Evolutionary conservation across 2,113 vertebrate species (phyloP), one percentile per base, ranked within the genome.

Genomic region (Pseudopodoces humilis): DNA sequence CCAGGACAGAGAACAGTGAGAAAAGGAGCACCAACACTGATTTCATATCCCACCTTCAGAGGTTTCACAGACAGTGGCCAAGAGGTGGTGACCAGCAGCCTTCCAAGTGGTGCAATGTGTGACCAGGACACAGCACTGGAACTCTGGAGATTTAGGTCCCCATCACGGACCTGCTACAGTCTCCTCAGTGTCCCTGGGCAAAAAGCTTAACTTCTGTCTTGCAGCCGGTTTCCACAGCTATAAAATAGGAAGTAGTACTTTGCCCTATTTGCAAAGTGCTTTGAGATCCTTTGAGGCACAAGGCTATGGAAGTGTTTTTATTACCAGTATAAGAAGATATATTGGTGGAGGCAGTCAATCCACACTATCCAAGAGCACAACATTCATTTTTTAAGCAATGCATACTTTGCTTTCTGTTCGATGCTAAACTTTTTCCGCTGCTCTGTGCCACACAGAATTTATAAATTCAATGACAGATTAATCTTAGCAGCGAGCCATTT

Each of bases 381-480:
- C 47, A 46, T 70, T 80, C 86, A 90, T 93, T 92, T 96, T 92
- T 93, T 79, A 96, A 91, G 92, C 90, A 91, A 93, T 68, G 49
- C 68, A 81, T 68, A 70, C 86, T 95, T 93, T 92, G 71, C 90
- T 92, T 92, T 89, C 88, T 95, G 81, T 79, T 90, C 67, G 25
- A 88, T 95, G 94, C 91, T 95, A 95, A 94, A 94, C 90, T 94
- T 96, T 96, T 95, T 87, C 88, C 1, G 3, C 65, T 52, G 94
- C 78, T 93, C 79, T 94, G 74, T 93, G 81, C 95, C 92, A 96
- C 90, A 74, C 56, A 93, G 86, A 97, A 96, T 95, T 95, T 96
- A 96, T 97, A 97, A 97, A 95, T 96, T 90, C 94, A 96, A 59
- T 88, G 94, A 95, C 92, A 96, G 95, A 96, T 97, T 97, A 96